Evolutionary conservation across 2,888 invertebrate genomes (phyloP).

Genomic region (Belgica antarctica): DNA sequence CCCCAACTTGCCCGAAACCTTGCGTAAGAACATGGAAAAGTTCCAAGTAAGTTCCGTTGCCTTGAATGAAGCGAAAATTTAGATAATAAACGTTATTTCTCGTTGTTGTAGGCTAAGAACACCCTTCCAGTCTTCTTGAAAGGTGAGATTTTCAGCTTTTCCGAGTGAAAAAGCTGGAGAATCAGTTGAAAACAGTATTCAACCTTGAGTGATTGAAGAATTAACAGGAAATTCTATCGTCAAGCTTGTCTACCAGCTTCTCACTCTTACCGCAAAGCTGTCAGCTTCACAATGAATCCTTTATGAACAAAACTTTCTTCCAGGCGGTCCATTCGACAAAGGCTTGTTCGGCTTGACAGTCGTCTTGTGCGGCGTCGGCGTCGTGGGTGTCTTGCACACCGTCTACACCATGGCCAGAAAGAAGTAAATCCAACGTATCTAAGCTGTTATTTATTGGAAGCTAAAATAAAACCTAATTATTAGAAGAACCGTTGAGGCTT

Average conservation of each 20-base stretch:
- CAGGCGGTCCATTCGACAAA: conserved; percentile 52
- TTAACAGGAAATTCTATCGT: no score
- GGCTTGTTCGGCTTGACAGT: conserved; percentile 52
- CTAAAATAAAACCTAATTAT: not conserved
- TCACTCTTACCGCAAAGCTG: no score
- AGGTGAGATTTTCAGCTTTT: conserved; percentile 47
- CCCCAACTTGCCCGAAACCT: conserved; percentile 50
- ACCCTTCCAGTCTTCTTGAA: conserved; percentile 53
- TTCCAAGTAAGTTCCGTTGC: conserved; percentile 54
- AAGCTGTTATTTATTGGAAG: not conserved
- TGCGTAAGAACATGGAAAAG: conserved; percentile 51
- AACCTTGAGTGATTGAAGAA: no score
- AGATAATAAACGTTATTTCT: conserved; percentile 43
- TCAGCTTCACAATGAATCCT: no score
- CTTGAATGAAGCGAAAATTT: conserved; percentile 32
- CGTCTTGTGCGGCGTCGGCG: conserved; percentile 52
- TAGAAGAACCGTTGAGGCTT: not conserved
- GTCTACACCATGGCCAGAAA: conserved; percentile 52
- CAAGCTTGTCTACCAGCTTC: no score
- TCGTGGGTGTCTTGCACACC: conserved; percentile 50
- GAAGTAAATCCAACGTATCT: conserved; percentile 46
- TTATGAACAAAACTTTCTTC: conserved; percentile 9
- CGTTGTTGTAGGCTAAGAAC: conserved; percentile 52
- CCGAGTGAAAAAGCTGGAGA: no score
- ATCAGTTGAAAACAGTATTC: no score